Percentiles rank a stretch among this genome's conserved stretches.
These are phyloP conservation scores for Sebastes hubbsi DNA, from an alignment of 2,797 vertebrate genomes.

Conservation along the genomic window DNA sequence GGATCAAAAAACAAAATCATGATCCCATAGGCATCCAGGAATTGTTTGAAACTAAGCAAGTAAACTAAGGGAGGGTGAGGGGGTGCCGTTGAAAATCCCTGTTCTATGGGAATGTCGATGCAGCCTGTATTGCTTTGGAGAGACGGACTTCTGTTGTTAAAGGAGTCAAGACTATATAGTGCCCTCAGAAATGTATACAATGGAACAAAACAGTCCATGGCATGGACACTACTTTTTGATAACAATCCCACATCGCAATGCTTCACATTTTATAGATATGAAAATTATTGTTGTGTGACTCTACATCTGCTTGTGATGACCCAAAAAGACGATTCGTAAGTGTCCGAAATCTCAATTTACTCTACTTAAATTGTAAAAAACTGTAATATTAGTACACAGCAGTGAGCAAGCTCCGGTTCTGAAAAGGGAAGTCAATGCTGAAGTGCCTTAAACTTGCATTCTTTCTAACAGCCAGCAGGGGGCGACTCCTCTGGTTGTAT, in stretches of 20 bases:
- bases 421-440: rapidly evolving
- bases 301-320: not conserved
- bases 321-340: not conserved
- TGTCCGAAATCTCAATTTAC: not conserved
- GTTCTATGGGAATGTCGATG: not conserved
- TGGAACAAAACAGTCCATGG: not conserved
- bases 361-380: not conserved
- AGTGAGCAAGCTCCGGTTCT: not conserved
- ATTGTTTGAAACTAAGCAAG: not conserved
- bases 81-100: too few species aligned
- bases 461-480: too few species aligned
- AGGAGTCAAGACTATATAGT: not conserved
- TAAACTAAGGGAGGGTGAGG: not conserved
- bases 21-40: not conserved
- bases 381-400: not conserved
- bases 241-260: not conserved
- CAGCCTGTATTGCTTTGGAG: not conserved
- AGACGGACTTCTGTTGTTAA: not conserved
- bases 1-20: too few species aligned
- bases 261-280: not conserved
- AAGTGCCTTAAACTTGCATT: rapidly evolving
- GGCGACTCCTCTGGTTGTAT: too few species aligned
- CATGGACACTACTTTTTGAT: not conserved
- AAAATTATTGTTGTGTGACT: not conserved
- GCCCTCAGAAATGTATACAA: not conserved